phyloP scores from a whole-genome alignment of 2,113 vertebrate genomes.

The Polyodon spathula region DNA sequence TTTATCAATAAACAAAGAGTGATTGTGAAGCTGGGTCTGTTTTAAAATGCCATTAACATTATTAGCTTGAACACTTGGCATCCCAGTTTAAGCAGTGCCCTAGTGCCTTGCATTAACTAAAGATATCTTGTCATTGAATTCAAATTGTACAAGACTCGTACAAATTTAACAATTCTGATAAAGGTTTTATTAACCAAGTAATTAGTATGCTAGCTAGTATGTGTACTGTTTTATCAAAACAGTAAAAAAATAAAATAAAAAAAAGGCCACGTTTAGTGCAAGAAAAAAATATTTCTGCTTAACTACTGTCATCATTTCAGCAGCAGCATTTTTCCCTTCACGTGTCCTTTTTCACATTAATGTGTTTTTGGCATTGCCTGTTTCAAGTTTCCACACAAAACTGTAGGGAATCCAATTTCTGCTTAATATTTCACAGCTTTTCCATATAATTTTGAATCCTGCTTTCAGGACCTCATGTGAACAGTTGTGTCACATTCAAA shows the following conservation, averaged over 20 bases:
- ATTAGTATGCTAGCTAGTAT: no score
- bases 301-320: slow-evolving; percentile 49
- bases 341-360: slow-evolving; percentile 51
- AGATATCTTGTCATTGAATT: slow-evolving; percentile 23
- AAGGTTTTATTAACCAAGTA: no score
- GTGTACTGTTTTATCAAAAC: no score
- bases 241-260: slow-evolving; percentile 48
- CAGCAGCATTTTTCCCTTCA: slow-evolving; percentile 39
- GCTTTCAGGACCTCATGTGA: slow-evolving; percentile 43
- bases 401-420: slow-evolving; percentile 45
- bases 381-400: slow-evolving; percentile 50
- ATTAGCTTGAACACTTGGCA: slow-evolving; percentile 26
- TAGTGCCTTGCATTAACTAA: slow-evolving; percentile 1
- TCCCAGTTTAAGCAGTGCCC: slow-evolving; percentile 14
- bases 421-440: slow-evolving; percentile 37
- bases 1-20: slow-evolving; percentile 22
- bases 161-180: no score
- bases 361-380: slow-evolving; percentile 46
- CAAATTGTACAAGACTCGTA: no score
- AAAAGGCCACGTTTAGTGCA: slow-evolving; percentile 43
- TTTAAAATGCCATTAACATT: slow-evolving; percentile 28
- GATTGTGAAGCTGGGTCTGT: slow-evolving; percentile 7
- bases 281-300: slow-evolving; percentile 37
- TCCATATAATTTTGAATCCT: slow-evolving; percentile 43
- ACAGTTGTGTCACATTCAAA: slow-evolving; percentile 14